Conservation (phyloP, 2,797 vertebrate species). For the Orestias chungarensis region DNA sequence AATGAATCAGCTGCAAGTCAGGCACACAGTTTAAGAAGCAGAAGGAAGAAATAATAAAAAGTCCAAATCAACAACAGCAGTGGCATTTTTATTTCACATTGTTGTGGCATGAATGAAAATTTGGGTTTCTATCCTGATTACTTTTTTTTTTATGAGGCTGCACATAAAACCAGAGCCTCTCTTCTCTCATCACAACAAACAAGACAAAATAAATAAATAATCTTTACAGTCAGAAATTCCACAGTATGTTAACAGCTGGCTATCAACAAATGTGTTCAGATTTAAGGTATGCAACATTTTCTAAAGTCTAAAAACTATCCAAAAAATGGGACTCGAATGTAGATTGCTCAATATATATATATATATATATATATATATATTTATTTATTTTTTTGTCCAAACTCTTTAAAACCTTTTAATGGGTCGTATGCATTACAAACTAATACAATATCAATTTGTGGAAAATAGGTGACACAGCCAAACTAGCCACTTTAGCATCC, state of each 20-base stretch:
- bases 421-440: no score
- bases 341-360: no score
- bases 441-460: no score
- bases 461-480: constrained; percentile 45
- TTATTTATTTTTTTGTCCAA: no score
- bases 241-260: constrained; percentile 66
- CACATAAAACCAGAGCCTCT: constrained; percentile 58
- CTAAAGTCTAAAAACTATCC: background rate
- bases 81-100: constrained; percentile 61
- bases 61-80: constrained; percentile 64
- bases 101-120: constrained; percentile 75
- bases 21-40: constrained; percentile 50
- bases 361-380: no score
- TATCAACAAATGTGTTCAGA: constrained; percentile 57
- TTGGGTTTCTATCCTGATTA: constrained; percentile 67
- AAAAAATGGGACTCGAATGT: background rate
- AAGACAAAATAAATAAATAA: constrained; percentile 30
- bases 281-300: background rate
- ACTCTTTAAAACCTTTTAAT: no score
- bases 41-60: constrained; percentile 21
- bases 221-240: constrained; percentile 62
- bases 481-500: constrained; percentile 56
- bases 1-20: constrained; percentile 93
- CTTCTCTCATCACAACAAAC: constrained; percentile 68
- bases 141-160: constrained; percentile 61